Evolutionary conservation across 2,888 invertebrate species (phyloP).

Genomic region (Acanthopleura granulata): DNA sequence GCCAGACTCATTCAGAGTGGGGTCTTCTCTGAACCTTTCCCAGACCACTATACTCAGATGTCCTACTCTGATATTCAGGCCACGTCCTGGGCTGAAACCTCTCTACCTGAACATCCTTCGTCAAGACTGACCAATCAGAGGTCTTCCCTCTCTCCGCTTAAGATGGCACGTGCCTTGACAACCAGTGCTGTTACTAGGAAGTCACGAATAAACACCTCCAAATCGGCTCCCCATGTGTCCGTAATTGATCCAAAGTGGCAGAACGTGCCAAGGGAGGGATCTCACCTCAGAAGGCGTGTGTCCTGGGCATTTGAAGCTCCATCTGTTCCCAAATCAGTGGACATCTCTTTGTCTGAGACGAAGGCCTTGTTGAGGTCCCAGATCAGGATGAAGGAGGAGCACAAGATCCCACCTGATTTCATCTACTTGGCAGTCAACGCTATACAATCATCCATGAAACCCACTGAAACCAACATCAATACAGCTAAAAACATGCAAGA

Average conservation of each 20-base stretch:
- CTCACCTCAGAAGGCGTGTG: slow-evolving; percentile 41
- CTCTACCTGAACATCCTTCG: slow-evolving; percentile 18
- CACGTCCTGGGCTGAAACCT: background rate
- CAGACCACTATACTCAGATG: slow-evolving; percentile 14
- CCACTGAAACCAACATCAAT: slow-evolving; percentile 50
- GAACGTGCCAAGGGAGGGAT: background rate
- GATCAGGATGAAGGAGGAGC: slow-evolving; percentile 60
- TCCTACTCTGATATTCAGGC: background rate
- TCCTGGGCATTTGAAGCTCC: slow-evolving; percentile 68
- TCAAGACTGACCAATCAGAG: slow-evolving; percentile 26
- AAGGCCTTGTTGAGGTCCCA: slow-evolving; percentile 65
- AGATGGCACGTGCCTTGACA: slow-evolving; percentile 29
- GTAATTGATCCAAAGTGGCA: background rate
- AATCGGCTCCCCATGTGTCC: slow-evolving; percentile 32
- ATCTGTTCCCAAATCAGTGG: slow-evolving; percentile 47
- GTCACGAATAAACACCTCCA: slow-evolving; percentile 40
- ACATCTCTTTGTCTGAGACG: slow-evolving; percentile 61
- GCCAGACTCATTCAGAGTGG: slow-evolving; percentile 56
- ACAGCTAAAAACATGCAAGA: slow-evolving; percentile 47
- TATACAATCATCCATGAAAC: slow-evolving; percentile 58
- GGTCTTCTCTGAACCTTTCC: slow-evolving; percentile 27
- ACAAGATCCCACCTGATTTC: slow-evolving; percentile 64
- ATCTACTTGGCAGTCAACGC: slow-evolving; percentile 65
- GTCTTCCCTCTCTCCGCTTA: slow-evolving; percentile 27
- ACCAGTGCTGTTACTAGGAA: slow-evolving; percentile 43